Evolutionary conservation across 2,888 invertebrate genomes (phyloP).

Genomic region (Endotricha flammealis): DNA sequence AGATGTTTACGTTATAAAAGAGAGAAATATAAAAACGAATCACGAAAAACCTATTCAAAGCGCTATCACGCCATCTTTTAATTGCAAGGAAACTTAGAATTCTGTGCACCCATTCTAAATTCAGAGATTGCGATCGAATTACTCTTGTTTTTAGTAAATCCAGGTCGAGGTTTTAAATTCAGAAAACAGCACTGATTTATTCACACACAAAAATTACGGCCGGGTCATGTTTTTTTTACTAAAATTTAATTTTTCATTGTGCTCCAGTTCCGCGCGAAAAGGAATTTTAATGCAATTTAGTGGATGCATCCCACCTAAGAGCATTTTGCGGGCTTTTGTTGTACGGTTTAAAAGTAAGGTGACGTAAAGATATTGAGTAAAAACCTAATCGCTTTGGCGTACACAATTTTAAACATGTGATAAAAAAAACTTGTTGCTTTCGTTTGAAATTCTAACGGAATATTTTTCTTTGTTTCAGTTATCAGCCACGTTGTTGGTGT

Average conservation of each 20-base stretch:
- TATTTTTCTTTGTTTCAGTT: constrained; percentile 53
- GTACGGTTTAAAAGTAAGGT: constrained; percentile 28
- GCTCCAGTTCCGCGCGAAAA: constrained; percentile 36
- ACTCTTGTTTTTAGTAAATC: constrained; percentile 3
- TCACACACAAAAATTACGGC: constrained; percentile 20
- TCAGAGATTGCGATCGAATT: constrained; percentile 8
- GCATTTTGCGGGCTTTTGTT: constrained; percentile 30
- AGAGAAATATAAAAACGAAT: no score
- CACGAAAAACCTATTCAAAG: no score
- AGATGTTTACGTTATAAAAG: no score
- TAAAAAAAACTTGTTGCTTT: no score
- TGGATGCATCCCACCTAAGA: constrained; percentile 35
- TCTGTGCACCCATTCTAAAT: neutral
- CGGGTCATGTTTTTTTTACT: constrained; percentile 23
- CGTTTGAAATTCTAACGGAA: no score
- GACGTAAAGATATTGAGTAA: constrained; percentile 31
- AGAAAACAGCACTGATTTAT: constrained; percentile 9
- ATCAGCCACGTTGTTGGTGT: constrained; percentile 64
- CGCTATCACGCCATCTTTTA: no score
- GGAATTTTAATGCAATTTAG: constrained; percentile 61
- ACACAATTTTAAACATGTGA: no score
- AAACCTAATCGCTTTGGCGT: constrained; percentile 1
- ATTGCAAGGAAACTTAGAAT: neutral
- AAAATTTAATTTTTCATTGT: constrained; percentile 47
- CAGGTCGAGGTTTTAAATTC: constrained; percentile 13